Conservation (phyloP, 2,888 invertebrate species). For the Stratiomys singularior region DNA sequence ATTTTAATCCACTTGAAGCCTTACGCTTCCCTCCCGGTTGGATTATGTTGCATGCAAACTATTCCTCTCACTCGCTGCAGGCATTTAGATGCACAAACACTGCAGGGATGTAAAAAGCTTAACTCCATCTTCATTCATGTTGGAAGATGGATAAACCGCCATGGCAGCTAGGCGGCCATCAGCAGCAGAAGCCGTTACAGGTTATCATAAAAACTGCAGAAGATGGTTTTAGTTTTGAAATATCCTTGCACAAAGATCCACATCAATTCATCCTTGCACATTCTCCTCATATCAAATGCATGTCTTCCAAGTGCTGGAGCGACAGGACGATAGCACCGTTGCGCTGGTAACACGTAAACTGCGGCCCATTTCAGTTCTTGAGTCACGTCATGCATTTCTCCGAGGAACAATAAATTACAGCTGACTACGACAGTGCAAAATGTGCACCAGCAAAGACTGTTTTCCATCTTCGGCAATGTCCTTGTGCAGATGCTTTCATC, state of each 20-base stretch:
- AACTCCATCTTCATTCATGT: slow-evolving; percentile 18
- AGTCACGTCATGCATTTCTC: slow-evolving; percentile 52
- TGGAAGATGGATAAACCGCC: slow-evolving; percentile 30
- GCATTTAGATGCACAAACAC: slow-evolving; percentile 34
- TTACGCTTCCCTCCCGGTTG: background rate
- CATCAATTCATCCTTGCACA: slow-evolving; percentile 42
- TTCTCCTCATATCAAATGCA: slow-evolving; percentile 7
- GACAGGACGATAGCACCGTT: background rate
- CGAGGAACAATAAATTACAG: slow-evolving; percentile 51
- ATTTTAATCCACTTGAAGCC: slow-evolving; percentile 11
- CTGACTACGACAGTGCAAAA: slow-evolving; percentile 50
- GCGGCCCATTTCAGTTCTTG: slow-evolving; percentile 50
- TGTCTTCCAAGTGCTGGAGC: slow-evolving; percentile 2
- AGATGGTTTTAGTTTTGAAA: slow-evolving; percentile 45
- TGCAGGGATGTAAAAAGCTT: slow-evolving; percentile 32
- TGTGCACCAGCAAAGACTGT: slow-evolving; percentile 27
- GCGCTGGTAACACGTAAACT: slow-evolving; percentile 50
- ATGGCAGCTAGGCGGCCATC: slow-evolving; percentile 34
- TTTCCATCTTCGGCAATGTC: slow-evolving; percentile 19
- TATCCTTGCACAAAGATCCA: slow-evolving; percentile 44
- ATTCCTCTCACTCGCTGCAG: background rate
- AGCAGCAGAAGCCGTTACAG: slow-evolving; percentile 30
- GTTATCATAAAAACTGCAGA: slow-evolving; percentile 42
- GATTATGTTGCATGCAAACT: no score
- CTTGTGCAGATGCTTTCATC: slow-evolving; percentile 4